Evolutionary conservation across 2,113 vertebrate genomes (phyloP).

Genomic region (Eudyptes chrysolophus): DNA sequence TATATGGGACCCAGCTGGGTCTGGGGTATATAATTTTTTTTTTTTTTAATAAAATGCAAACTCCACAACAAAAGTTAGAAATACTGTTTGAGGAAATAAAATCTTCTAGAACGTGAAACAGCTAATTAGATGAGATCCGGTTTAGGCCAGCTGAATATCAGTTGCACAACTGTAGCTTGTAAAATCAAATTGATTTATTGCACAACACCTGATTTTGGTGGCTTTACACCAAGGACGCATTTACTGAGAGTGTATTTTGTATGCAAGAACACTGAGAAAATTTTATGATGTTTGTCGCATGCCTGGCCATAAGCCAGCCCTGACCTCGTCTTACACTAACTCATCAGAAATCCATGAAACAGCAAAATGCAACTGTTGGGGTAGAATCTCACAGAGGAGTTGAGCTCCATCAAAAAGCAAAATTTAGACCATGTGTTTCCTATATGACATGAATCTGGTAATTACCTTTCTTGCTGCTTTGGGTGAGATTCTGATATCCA

Average conservation of each 20-base stretch:
- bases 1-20: background rate
- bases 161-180: background rate
- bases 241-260: background rate
- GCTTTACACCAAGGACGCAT: background rate
- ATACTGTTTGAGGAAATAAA: background rate
- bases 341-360: background rate
- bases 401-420: background rate
- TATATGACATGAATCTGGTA: background rate
- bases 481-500: background rate
- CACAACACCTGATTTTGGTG: background rate
- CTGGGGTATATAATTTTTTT: background rate
- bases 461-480: background rate
- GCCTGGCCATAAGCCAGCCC: background rate
- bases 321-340: background rate
- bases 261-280: background rate
- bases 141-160: background rate
- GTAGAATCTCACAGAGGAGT: background rate
- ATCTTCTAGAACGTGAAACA: background rate
- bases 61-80: background rate
- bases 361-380: background rate
- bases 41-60: background rate
- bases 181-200: background rate
- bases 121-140: background rate
- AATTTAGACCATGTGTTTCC: background rate
- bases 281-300: fast-evolving